Conservation (phyloP, 1,140 invertebrate species). For the Triops longicaudatus region DNA sequence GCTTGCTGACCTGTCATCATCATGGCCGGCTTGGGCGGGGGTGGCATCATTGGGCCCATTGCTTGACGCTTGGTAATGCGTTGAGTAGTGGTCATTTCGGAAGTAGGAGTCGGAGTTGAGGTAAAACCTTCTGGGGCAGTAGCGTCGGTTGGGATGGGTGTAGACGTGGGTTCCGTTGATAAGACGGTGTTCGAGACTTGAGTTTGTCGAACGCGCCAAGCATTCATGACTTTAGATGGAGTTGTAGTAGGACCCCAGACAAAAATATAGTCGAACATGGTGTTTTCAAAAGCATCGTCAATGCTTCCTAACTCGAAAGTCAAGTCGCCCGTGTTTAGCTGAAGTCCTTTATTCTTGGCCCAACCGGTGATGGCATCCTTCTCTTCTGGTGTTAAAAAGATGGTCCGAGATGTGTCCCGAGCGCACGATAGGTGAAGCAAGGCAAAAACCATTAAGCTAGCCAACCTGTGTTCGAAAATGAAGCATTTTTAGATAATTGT, state of each 20-base stretch:
- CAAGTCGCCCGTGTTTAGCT: neutral
- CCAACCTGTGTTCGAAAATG: neutral
- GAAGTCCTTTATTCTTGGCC: neutral
- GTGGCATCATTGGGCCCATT: neutral
- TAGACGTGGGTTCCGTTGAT: neutral
- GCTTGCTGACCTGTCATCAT: neutral
- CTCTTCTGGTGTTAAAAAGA: neutral
- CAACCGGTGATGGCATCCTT: neutral
- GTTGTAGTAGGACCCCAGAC: neutral
- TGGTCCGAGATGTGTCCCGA: neutral
- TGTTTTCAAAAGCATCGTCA: neutral
- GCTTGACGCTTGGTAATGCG: neutral
- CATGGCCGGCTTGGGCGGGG: neutral
- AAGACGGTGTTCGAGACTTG: neutral
- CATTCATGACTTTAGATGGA: neutral
- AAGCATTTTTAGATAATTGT: too few species aligned
- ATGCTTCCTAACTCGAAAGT: neutral
- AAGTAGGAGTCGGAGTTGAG: neutral
- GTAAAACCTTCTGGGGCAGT: neutral
- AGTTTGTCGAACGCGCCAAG: neutral
- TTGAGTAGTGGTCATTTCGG: neutral
- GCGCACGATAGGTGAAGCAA: neutral
- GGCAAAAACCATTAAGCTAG: neutral
- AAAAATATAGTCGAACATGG: neutral
- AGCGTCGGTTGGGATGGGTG: neutral